These are phyloP conservation scores for Callaeas wilsoni DNA, from an alignment of 2,113 vertebrate species.

Conservation along the genomic window DNA sequence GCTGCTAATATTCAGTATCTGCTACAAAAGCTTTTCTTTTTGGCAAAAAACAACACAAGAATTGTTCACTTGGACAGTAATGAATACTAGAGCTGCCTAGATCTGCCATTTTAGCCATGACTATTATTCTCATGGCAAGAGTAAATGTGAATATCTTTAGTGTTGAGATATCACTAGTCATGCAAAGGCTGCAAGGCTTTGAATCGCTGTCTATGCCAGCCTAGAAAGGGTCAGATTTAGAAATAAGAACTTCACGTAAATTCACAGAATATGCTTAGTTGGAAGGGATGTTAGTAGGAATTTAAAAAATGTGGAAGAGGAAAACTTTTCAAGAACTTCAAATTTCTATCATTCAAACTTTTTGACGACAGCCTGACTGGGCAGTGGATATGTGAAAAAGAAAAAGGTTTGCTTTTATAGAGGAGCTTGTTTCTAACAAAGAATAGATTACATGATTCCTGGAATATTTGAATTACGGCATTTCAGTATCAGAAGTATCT, in stretches of 20 bases:
- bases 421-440: slow-evolving; percentile 13
- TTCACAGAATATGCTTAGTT: not conserved
- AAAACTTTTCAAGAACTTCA: not conserved
- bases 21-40: not conserved
- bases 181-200: not conserved
- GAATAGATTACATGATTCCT: slow-evolving; percentile 3
- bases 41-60: not conserved
- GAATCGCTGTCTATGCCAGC: not conserved
- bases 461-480: slow-evolving; percentile 25
- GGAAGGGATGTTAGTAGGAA: not conserved
- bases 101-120: not conserved
- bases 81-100: not conserved
- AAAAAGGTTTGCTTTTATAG: not conserved
- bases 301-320: not conserved
- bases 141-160: not conserved
- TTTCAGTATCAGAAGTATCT: slow-evolving; percentile 51
- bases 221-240: not conserved
- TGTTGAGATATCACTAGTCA: not conserved
- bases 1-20: not conserved
- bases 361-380: not conserved
- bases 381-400: not conserved
- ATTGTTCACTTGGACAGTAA: not conserved
- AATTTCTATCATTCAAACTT: not conserved
- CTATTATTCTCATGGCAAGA: not conserved
- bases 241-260: not conserved